Evolutionary conservation across 2,797 vertebrate genomes (phyloP), one percentile per base, ranked within the genome.

Genomic region (Serranus cabrilla): DNA sequence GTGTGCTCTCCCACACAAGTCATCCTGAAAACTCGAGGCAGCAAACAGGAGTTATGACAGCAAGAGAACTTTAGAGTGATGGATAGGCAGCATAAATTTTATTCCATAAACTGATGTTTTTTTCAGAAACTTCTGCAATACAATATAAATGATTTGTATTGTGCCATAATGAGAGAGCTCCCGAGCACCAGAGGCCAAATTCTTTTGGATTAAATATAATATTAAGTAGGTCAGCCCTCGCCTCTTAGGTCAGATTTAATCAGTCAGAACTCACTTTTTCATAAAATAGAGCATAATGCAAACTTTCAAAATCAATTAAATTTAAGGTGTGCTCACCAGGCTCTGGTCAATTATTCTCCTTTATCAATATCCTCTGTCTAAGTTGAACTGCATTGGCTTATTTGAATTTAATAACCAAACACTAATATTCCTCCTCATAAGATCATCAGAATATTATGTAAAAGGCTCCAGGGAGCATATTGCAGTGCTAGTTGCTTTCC

Each of bases 401-500:
- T 95, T 92, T 91, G 83, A 93, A 94, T 93, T 91, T 92, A 93
- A 93, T 92, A 93, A 87, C 87, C 89, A 93, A 90, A 94, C 86
- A 90, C 88, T 91, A 92, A 94, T 93, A 93, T 91, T 90, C 89
- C 79, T 65, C 74, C 86, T 88, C 87, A 91, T 91, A 87, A 93
- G 84, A 85, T 85, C 59, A 42, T 82, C 84, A 82, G 83, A 83
- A 80, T 90, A 91, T 91, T 93, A 88, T 88, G 80, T 77, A 78
- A 85, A 91, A 87, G 66, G 87, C 90, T 93, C 83, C 87, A 65
- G 87, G 90, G 91, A 92, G 89, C 86, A 82, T 76, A 77, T 21
- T 68, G 63, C 65, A 76, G 59, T 81, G 58, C 54, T 46, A 79
- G 66, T 72, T 78, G 83, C 86, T 79, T 85, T 85, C 80, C 87